phyloP scores from a whole-genome alignment of 2,797 vertebrate species.

The Pelochelys cantorii region DNA sequence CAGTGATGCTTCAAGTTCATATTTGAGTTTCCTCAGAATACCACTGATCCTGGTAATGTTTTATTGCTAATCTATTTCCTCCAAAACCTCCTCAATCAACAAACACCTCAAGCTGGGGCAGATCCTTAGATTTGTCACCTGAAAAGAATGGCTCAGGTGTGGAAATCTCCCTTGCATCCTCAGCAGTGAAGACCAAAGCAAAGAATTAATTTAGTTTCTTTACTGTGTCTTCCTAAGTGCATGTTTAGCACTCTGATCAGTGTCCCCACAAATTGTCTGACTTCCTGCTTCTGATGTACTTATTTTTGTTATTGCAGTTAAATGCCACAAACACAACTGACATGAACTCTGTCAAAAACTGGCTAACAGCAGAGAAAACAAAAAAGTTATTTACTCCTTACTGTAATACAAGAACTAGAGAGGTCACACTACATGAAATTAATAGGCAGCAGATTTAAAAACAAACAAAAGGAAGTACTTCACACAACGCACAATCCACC shows the following conservation, averaged over 20 bases:
- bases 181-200: too few relatives aligned
- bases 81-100: neutral
- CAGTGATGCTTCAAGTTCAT: neutral
- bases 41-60: neutral
- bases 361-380: neutral
- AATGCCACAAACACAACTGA: neutral
- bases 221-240: neutral
- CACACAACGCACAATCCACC: too few relatives aligned
- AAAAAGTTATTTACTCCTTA: too few relatives aligned
- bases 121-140: neutral
- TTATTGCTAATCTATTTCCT: neutral
- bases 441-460: too few relatives aligned
- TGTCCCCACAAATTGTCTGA: neutral
- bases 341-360: neutral
- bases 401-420: too few relatives aligned
- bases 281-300: neutral
- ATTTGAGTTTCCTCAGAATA: neutral
- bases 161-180: neutral
- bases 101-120: neutral
- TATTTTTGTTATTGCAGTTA: neutral
- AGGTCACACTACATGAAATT: too few relatives aligned
- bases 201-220: neutral
- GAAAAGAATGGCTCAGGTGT: neutral
- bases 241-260: neutral
- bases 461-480: too few relatives aligned